Evolutionary conservation across 1,140 invertebrate genomes (phyloP).

Genomic region (Eupeodes corollae): DNA sequence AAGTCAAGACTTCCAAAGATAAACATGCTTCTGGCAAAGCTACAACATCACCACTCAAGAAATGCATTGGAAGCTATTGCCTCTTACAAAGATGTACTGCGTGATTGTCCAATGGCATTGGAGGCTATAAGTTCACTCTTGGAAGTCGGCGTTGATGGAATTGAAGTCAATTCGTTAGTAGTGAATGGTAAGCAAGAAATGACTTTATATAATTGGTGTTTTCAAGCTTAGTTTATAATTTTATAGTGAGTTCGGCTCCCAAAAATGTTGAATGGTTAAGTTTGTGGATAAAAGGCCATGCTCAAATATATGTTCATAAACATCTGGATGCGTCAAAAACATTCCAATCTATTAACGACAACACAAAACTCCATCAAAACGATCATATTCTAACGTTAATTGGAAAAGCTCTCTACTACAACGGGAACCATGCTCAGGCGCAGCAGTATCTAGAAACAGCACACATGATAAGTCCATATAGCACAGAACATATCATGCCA

Average conservation of each 20-base stretch:
- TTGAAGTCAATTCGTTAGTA: conserved; percentile 56
- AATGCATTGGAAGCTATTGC: conserved; percentile 56
- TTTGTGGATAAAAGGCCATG: conserved; percentile 57
- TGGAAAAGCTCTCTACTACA: conserved; percentile 54
- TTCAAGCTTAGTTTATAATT: not conserved
- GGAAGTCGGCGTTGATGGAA: conserved; percentile 54
- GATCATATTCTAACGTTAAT: conserved; percentile 50
- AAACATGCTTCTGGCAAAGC: conserved; percentile 59
- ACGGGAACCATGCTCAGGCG: conserved; percentile 44
- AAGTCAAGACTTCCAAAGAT: conserved; percentile 57
- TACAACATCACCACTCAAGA: conserved; percentile 51
- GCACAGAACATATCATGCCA: conserved; percentile 40
- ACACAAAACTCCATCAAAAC: conserved; percentile 50
- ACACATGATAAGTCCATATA: conserved; percentile 46
- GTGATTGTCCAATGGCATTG: conserved; percentile 62
- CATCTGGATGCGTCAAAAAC: conserved; percentile 50
- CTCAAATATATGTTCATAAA: conserved; percentile 49
- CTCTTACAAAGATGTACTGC: conserved; percentile 63
- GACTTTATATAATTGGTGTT: not conserved
- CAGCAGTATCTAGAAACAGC: conserved; percentile 40
- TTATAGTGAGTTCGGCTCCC: conserved; percentile 28
- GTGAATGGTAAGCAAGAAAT: conserved; percentile 39
- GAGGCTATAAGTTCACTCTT: conserved; percentile 57
- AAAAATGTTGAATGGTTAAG: conserved; percentile 48
- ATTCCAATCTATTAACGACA: conserved; percentile 50